These are phyloP conservation scores for Tor tambroides DNA, from an alignment of 2,113 vertebrate genomes.

Conservation along the genomic window DNA sequence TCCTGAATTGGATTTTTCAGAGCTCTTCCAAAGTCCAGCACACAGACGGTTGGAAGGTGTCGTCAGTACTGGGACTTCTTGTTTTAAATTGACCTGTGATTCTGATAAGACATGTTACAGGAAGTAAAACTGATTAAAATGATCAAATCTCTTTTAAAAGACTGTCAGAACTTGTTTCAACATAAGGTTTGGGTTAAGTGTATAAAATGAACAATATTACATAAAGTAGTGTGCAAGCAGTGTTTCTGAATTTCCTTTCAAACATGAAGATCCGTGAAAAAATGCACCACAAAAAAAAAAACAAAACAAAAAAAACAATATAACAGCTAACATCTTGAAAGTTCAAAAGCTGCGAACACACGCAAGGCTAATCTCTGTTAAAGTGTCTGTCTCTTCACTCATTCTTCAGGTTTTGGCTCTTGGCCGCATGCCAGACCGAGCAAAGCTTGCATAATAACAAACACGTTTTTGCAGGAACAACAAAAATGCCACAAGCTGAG, in stretches of 20 bases:
- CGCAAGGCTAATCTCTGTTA: conserved; percentile 44
- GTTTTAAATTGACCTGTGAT: not conserved
- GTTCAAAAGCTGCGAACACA: conserved; percentile 15
- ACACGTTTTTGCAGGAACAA: conserved; percentile 77
- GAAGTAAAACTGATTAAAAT: not conserved
- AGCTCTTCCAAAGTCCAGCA: not conserved
- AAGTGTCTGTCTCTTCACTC: conserved; percentile 56
- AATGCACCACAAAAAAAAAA: conserved; percentile 1
- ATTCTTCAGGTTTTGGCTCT: conserved; percentile 58
- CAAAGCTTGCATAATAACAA: conserved; percentile 76
- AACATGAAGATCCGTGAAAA: not conserved
- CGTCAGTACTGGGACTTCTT: not conserved
- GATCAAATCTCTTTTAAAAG: not conserved
- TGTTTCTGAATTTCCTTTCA: not conserved
- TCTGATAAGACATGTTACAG: not conserved
- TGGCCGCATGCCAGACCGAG: conserved; percentile 63
- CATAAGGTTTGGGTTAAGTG: not conserved
- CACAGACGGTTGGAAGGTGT: not conserved
- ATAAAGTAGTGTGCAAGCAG: not conserved
- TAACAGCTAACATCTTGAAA: not conserved
- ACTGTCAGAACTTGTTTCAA: not conserved
- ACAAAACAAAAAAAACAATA: not conserved
- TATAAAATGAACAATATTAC: not conserved
- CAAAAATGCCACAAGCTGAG: conserved; percentile 74
- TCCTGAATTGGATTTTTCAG: conserved; percentile 1